These are phyloP conservation scores for Bombus ignitus DNA, from an alignment of 1,140 invertebrate genomes.

Conservation along the genomic window DNA sequence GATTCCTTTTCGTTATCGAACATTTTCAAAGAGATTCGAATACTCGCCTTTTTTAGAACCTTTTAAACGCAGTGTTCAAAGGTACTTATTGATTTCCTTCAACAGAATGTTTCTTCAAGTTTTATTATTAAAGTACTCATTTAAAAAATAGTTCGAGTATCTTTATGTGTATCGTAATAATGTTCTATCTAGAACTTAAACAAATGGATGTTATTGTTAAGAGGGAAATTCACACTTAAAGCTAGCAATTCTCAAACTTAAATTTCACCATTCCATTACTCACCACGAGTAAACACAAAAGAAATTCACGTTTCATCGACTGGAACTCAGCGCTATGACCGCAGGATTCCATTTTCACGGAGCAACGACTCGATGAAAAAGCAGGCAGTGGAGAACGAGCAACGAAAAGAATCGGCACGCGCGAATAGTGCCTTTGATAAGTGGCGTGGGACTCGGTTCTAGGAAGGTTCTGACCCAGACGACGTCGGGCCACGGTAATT, in stretches of 20 bases:
- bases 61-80: too few species aligned
- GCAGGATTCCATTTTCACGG: neutral
- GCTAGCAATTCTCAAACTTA: too few species aligned
- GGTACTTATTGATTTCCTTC: too few species aligned
- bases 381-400: neutral
- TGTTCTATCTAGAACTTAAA: too few species aligned
- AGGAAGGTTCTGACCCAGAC: slow-evolving; percentile 52
- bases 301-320: neutral
- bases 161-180: too few species aligned
- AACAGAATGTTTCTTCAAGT: neutral
- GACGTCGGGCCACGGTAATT: slow-evolving; percentile 64
- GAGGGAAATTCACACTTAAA: too few species aligned
- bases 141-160: neutral
- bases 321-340: neutral
- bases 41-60: too few species aligned
- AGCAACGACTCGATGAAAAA: neutral
- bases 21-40: too few species aligned
- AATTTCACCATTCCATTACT: neutral
- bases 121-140: neutral
- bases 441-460: slow-evolving; percentile 25
- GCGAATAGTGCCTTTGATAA: slow-evolving; percentile 33
- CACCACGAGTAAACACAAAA: neutral
- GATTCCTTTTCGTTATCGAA: too few species aligned
- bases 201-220: too few species aligned
- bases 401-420: slow-evolving; percentile 47